phyloP scores from a whole-genome alignment of 2,888 invertebrate species.

The Choristoneura rosaceana region DNA sequence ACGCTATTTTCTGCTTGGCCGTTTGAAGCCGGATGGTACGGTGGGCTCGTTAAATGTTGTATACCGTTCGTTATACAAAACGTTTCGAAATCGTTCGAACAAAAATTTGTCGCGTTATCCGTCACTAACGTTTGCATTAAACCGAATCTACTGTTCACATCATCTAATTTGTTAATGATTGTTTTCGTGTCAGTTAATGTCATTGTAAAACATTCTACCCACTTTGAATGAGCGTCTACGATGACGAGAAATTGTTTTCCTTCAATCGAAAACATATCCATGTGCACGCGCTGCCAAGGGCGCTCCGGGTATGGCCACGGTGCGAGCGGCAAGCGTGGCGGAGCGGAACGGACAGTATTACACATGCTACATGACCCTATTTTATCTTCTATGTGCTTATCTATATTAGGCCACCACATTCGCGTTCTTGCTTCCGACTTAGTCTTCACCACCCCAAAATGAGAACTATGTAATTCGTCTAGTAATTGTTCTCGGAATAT shows the following conservation, averaged over 20 bases:
- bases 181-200: neutral
- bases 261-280: conserved; percentile 24
- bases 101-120: conserved; percentile 32
- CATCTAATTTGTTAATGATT: no score
- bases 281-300: conserved; percentile 32
- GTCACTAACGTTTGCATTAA: conserved; percentile 27
- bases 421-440: conserved; percentile 32
- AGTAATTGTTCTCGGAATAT: conserved; percentile 18
- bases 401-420: conserved; percentile 37
- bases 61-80: conserved; percentile 35
- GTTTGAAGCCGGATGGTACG: no score
- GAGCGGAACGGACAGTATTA: conserved; percentile 6
- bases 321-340: conserved; percentile 24
- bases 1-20: conserved; percentile 6
- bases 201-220: conserved; percentile 35
- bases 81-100: no score
- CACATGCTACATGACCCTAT: conserved; percentile 22
- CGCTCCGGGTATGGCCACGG: conserved; percentile 31
- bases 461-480: conserved; percentile 28
- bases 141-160: no score
- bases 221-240: conserved; percentile 32
- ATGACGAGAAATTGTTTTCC: conserved; percentile 23
- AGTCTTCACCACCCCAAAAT: conserved; percentile 37
- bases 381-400: conserved; percentile 28
- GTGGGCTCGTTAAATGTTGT: conserved; percentile 22